Evolutionary conservation across 2,797 vertebrate species (phyloP).

Genomic region (Gallinago stenura): DNA sequence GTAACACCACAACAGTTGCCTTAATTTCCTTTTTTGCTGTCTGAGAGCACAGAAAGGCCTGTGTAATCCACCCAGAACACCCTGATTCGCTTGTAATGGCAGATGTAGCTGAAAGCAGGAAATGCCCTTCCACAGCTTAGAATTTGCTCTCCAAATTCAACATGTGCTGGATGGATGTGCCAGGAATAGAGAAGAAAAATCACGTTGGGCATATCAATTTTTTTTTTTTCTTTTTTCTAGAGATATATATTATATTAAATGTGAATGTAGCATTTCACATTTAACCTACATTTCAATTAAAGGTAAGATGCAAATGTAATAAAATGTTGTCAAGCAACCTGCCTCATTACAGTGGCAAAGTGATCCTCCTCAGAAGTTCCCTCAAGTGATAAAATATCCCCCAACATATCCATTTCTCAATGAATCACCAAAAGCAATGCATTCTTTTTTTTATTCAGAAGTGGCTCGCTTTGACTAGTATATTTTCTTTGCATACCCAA

Average conservation of each 20-base stretch:
- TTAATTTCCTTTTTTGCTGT: background rate
- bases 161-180: background rate
- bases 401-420: background rate
- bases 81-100: background rate
- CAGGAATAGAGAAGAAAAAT: background rate
- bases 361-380: background rate
- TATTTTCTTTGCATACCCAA: background rate
- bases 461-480: background rate
- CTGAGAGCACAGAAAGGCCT: background rate
- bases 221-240: rapidly evolving
- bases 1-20: background rate
- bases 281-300: background rate
- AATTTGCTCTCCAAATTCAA: background rate
- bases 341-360: background rate
- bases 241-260: background rate
- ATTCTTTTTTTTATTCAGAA: background rate
- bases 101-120: background rate
- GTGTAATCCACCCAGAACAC: background rate
- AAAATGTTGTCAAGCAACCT: background rate
- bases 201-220: background rate
- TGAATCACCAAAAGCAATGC: background rate
- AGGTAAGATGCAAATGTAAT: background rate
- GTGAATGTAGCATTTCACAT: background rate
- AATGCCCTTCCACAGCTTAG: background rate
- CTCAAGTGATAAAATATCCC: background rate